Conservation (phyloP, 2,113 vertebrate genomes). For the Spilogale gracilis region DNA sequence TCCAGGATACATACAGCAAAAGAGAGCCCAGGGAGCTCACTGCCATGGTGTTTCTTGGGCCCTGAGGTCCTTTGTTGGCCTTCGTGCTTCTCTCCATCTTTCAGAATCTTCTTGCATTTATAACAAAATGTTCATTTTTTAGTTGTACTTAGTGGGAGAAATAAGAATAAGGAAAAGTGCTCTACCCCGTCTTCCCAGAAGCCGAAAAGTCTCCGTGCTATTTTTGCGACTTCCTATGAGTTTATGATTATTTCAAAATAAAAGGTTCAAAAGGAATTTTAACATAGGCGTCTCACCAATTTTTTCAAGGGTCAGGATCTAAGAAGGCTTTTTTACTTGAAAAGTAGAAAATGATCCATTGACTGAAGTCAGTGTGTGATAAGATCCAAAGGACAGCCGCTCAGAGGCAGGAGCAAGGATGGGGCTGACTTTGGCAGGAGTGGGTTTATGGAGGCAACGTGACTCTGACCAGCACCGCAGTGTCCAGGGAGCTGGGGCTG, state of each 20-base stretch:
- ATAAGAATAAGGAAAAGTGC: background rate
- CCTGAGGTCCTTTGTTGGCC: rapidly evolving
- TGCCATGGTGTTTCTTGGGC: rapidly evolving
- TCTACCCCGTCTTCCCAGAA: background rate
- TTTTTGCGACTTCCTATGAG: background rate
- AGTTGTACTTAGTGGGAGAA: background rate
- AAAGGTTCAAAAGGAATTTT: background rate
- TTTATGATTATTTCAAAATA: background rate
- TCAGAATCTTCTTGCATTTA: background rate
- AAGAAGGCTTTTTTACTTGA: background rate
- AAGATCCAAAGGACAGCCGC: background rate
- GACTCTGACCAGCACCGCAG: rapidly evolving
- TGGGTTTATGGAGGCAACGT: rapidly evolving
- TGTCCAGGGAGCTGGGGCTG: background rate
- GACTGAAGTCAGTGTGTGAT: rapidly evolving
- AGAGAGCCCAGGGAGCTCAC: background rate
- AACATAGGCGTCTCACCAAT: background rate
- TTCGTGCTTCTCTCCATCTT: no score
- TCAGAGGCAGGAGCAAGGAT: rapidly evolving
- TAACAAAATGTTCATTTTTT: background rate
- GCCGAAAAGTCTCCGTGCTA: background rate
- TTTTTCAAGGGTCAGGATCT: background rate
- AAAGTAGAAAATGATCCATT: background rate
- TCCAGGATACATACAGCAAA: rapidly evolving
- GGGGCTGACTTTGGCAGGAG: background rate